Conservation (phyloP, 2,113 vertebrate genomes). For the Leucoraja erinaceus region DNA sequence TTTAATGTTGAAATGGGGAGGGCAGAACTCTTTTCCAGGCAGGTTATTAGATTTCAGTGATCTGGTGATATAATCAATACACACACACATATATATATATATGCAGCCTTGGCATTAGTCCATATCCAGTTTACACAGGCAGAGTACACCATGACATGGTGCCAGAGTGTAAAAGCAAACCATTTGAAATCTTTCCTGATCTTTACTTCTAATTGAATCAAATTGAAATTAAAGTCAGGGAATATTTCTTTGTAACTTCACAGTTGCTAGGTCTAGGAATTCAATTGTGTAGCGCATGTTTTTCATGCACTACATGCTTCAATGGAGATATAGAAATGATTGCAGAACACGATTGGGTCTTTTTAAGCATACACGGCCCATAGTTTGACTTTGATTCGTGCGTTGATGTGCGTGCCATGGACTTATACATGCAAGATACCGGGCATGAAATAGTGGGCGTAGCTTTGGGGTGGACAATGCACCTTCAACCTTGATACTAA, state of each 20-base stretch:
- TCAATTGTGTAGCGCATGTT: no score
- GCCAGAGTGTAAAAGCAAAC: neutral
- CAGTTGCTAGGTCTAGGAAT: neutral
- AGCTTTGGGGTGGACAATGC: no score
- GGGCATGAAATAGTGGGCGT: no score
- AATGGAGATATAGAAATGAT: no score
- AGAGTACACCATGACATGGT: neutral
- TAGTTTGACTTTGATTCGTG: no score
- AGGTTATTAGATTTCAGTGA: neutral
- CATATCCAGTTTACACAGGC: neutral
- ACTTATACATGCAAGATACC: no score
- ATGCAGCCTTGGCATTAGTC: neutral
- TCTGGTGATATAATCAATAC: constrained; percentile 17
- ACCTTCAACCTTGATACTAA: no score
- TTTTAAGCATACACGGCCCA: no score
- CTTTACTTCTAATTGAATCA: neutral
- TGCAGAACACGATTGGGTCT: no score
- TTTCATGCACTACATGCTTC: no score
- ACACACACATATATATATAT: no score
- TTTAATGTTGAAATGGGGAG: neutral
- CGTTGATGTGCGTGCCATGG: no score
- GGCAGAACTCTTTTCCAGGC: neutral
- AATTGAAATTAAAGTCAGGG: neutral
- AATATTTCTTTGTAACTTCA: neutral
- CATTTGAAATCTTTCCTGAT: neutral